Evolutionary conservation across 2,113 vertebrate species (phyloP).

Genomic region (Tiliqua scincoides): DNA sequence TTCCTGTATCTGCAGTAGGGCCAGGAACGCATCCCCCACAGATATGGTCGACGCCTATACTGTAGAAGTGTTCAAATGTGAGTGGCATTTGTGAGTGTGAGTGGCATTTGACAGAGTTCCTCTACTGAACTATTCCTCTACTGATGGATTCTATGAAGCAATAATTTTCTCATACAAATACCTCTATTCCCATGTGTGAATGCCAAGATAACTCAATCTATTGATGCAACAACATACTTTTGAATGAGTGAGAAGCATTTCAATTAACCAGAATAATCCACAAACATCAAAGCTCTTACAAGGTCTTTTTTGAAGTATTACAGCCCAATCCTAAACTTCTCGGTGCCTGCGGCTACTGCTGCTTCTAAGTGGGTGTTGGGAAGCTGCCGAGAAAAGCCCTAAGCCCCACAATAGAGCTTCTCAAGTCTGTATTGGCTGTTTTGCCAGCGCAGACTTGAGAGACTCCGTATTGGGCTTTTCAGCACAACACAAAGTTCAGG

Average conservation of each 20-base stretch:
- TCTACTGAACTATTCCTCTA: not conserved
- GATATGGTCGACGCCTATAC: not conserved
- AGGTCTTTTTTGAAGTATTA: constrained; percentile 1
- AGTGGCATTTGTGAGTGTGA: not conserved
- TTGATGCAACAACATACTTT: not conserved
- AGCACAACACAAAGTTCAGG: no score
- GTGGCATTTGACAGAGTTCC: not conserved
- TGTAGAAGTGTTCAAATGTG: not conserved
- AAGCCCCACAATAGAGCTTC: no score
- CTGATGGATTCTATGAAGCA: constrained; percentile 44
- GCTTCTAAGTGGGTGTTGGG: no score
- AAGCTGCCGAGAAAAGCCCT: no score
- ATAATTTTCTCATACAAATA: constrained; percentile 32
- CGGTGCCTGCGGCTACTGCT: no score
- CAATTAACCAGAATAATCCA: constrained; percentile 14
- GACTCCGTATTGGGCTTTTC: no score
- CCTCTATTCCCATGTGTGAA: constrained; percentile 40
- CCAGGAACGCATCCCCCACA: no score
- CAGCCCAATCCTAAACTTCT: no score
- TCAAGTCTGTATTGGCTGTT: no score
- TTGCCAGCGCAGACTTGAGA: no score
- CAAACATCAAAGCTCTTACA: not conserved
- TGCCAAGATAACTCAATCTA: constrained; percentile 21
- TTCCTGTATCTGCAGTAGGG: no score
- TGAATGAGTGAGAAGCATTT: not conserved